phyloP scores from a whole-genome alignment of 2,113 vertebrate species.

The Corydoras maculifer region DNA sequence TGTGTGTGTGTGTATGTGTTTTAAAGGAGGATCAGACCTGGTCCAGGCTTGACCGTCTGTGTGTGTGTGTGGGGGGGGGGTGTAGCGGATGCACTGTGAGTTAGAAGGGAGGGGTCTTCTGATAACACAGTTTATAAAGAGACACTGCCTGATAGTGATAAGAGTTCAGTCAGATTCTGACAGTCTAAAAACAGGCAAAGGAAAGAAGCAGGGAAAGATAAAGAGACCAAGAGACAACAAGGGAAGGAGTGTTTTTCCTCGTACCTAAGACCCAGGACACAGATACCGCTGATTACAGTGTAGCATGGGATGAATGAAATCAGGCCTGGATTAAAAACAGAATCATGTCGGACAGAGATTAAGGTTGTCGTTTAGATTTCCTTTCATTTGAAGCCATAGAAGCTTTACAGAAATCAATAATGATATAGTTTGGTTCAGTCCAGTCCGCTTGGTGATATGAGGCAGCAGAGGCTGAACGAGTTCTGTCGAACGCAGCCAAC shows the following conservation, averaged over 20 bases:
- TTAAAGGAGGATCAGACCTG: too few species aligned
- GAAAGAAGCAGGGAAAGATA: constrained; percentile 39
- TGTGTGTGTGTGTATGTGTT: too few species aligned
- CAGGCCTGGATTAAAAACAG: not conserved
- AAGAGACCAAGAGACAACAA: constrained; percentile 9
- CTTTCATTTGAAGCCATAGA: too few species aligned
- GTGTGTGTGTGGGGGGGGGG: constrained; percentile 15
- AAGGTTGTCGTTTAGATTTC: too few species aligned
- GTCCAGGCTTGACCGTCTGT: not conserved
- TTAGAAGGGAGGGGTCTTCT: constrained; percentile 43
- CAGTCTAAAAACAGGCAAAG: constrained; percentile 57
- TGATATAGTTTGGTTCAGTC: too few species aligned
- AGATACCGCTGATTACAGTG: not conserved
- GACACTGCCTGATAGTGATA: constrained; percentile 58
- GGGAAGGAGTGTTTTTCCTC: too few species aligned
- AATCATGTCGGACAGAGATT: too few species aligned
- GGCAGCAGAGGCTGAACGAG: too few species aligned
- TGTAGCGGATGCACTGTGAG: constrained; percentile 27
- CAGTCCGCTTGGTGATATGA: too few species aligned
- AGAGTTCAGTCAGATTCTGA: constrained; percentile 55
- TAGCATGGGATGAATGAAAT: not conserved
- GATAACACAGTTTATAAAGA: constrained; percentile 60
- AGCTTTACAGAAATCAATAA: too few species aligned
- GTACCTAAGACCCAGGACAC: not conserved
- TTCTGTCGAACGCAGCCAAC: too few species aligned